Evolutionary conservation across 64 coral and sea anemone species (phyloP), one percentile per base, ranked within the genome.

Genomic region (Montipora sp.): DNA sequence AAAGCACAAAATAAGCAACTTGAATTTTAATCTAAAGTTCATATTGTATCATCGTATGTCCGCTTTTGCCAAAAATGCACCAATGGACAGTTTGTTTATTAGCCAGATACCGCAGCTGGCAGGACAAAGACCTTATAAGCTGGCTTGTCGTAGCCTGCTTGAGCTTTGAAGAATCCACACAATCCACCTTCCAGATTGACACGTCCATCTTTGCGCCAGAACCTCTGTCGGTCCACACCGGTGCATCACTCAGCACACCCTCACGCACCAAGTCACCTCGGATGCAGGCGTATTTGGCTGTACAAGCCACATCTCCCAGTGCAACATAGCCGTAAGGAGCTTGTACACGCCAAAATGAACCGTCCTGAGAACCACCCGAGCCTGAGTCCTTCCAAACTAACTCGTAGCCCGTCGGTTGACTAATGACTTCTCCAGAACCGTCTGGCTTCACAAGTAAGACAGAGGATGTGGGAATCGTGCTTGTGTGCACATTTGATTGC

Each of bases 231-330:
- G 51, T 59, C 50, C 51, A 80, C 49, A 80, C 3, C n/a, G 51
- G 19, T 20, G 12, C 6, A 21, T 50, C 0, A 80, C 13, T 8
- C 78, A 80, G 51, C 51, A 3, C 50, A 11, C 50, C 78, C 14
- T 57, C n/a, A 60, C 8, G 8, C 18, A 80, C 50, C 10, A 80
- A 59, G 10, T 80, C 78, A 13, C 21, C 20, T 59, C 51, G 49
- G 20, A 80, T 80, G 51, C 78, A 80, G 78, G 78, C 78, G 21
- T 80, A 80, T 11, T 80, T 80, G 2, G 49, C 51, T 3, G 78
- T 80, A 58, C 49, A 80, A 22, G 78, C 78, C 49, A 80, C 78
- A 59, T 80, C 78, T 4, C 78, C 53, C 19, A 80, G 49, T 20
- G 78, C 78, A 5, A 58, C 51, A 16, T 58, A 80, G 1, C 78